Base-by-base conservation (phyloP, 2,888 invertebrate species). In the Crematogaster levior region DNA sequence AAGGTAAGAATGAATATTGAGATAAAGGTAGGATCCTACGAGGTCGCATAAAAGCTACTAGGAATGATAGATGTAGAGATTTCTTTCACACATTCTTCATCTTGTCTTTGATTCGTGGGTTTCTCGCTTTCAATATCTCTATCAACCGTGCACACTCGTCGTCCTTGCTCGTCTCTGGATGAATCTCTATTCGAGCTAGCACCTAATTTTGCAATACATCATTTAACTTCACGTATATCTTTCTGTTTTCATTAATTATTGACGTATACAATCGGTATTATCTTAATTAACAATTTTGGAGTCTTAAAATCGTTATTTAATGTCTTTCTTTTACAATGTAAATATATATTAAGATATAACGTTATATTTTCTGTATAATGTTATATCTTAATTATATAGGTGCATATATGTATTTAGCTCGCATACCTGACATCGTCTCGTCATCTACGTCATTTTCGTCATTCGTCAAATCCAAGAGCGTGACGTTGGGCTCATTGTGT, bases 391-490 rank as follows among this genome's bases (percentile, higher is more conserved):
- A 3, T 5, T 34, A 34, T 53, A 56, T 9, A 18, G 10, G 24
- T 43, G 24, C 51, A 68, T 85, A 63, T 65, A 30, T 30, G 3
- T 43, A 21, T 65, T 58, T 15, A 61, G 40, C 6, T 65, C 12
- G 34, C 43, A 95, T 95, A 96, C 97, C 97, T 88, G 97, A 97
- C 96, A 98, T 97, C 3, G 97, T 97, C 94, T 98, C 97, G 88
- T 97, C 97, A 92, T 98, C 98, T 0, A 97, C 97, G 92, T 98
- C 98, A 92, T 98, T 98, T 93, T 98, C 98, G 92, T 98, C 98
- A 90, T 96, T 97, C 4, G 96, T 97, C 93, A 96, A 96, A 87
- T 96, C 97, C n/a, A 95, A 95, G 83, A 95, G 95, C 84, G 95
- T 95, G 80, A 95, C 87, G 87, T 95, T 96, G 81, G 95, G 95